Conservation (phyloP, 1,140 invertebrate species). For the Caligus rogercresseyi region DNA sequence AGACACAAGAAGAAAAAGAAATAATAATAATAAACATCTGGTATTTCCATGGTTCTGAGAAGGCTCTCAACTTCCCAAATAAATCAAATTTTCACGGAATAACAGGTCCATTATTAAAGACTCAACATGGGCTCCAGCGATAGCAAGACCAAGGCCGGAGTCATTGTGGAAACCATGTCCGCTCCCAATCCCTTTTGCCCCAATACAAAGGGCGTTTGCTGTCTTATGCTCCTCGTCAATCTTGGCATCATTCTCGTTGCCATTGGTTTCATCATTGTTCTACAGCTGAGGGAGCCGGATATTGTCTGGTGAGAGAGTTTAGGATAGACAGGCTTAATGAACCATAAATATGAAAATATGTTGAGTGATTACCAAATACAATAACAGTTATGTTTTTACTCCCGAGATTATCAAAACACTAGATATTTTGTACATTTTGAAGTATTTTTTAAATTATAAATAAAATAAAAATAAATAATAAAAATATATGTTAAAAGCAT, state of each 20-base stretch:
- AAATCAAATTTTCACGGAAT: neutral
- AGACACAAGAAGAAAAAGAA: no score
- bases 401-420: no score
- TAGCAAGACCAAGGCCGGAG: slow-evolving; percentile 46
- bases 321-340: neutral
- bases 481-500: no score
- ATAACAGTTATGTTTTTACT: no score
- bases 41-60: neutral
- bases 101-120: no score
- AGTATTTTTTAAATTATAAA: no score
- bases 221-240: slow-evolving; percentile 64
- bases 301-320: slow-evolving; percentile 51
- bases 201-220: slow-evolving; percentile 44
- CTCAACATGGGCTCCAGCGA: neutral
- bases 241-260: slow-evolving; percentile 63
- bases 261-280: slow-evolving; percentile 69
- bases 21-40: neutral
- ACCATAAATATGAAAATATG: no score
- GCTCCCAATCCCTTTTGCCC: slow-evolving; percentile 50
- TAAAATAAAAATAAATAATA: no score
- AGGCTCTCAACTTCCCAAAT: neutral
- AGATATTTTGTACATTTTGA: no score
- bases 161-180: slow-evolving; percentile 66
- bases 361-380: no score
- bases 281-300: slow-evolving; percentile 64